Evolutionary conservation across 2,797 vertebrate species (phyloP).

Genomic region (Avahi laniger): DNA sequence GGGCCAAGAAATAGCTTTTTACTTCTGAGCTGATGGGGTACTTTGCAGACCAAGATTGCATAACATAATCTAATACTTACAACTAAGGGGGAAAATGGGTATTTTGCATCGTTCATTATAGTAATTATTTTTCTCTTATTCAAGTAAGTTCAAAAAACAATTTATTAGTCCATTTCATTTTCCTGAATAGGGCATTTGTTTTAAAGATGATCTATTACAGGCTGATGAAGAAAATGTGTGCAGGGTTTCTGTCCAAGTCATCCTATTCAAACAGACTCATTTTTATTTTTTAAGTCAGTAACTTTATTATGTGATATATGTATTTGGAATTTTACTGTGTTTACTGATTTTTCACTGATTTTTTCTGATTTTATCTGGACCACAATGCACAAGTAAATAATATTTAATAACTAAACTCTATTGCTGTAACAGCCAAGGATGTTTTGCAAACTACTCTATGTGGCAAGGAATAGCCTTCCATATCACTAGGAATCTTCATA

Average conservation of each 20-base stretch:
- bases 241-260: neutral
- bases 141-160: conserved; percentile 28
- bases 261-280: neutral
- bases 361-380: neutral
- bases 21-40: conserved; percentile 11
- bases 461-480: neutral
- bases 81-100: neutral
- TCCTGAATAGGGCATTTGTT: neutral
- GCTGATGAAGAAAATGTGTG: neutral
- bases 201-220: neutral
- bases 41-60: neutral
- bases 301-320: neutral
- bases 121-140: neutral
- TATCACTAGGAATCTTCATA: neutral
- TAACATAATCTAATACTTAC: conserved; percentile 12
- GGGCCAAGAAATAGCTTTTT: neutral
- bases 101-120: conserved; percentile 26
- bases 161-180: conserved; percentile 31
- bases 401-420: neutral
- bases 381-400: neutral
- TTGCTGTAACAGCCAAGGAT: neutral
- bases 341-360: conserved; percentile 17
- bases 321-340: neutral
- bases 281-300: conserved; percentile 25
- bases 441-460: neutral